Evolutionary conservation across 1,140 invertebrate genomes (phyloP).

Genomic region (Bombus breviceps): DNA sequence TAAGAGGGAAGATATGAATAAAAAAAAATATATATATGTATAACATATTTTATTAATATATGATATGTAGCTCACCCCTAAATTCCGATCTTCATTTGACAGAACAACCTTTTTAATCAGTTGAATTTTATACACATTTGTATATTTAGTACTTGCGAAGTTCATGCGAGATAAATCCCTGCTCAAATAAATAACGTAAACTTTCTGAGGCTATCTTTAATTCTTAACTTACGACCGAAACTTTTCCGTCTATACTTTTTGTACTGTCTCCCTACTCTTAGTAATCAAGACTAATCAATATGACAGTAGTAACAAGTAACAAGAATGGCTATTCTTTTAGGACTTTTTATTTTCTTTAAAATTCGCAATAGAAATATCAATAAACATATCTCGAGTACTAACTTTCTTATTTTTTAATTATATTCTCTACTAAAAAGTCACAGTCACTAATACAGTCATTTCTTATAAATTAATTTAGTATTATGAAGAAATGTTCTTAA

Average conservation of each 20-base stretch:
- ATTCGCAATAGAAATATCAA: neutral
- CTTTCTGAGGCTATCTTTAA: constrained; percentile 37
- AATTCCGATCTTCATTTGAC: neutral
- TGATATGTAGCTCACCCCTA: constrained; percentile 8
- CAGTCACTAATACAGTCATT: neutral
- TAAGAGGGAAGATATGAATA: too few species aligned
- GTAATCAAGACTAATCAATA: constrained; percentile 63
- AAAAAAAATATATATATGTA: neutral
- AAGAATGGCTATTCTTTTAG: constrained; percentile 31
- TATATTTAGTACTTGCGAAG: neutral
- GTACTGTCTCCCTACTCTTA: constrained; percentile 48
- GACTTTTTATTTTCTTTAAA: neutral
- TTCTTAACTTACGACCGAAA: constrained; percentile 47
- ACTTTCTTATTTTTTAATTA: neutral
- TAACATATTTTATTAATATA: constrained; percentile 6
- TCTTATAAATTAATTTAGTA: neutral
- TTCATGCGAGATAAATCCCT: neutral
- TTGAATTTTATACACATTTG: neutral
- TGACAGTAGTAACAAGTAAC: constrained; percentile 33
- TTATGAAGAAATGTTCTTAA: neutral
- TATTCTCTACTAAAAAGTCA: neutral
- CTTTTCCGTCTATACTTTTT: constrained; percentile 52
- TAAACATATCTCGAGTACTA: neutral
- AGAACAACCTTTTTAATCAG: neutral
- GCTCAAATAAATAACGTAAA: neutral